These are phyloP conservation scores for Gastracanthus pulcherrimus DNA, from an alignment of 2,888 invertebrate species.

Conservation along the genomic window DNA sequence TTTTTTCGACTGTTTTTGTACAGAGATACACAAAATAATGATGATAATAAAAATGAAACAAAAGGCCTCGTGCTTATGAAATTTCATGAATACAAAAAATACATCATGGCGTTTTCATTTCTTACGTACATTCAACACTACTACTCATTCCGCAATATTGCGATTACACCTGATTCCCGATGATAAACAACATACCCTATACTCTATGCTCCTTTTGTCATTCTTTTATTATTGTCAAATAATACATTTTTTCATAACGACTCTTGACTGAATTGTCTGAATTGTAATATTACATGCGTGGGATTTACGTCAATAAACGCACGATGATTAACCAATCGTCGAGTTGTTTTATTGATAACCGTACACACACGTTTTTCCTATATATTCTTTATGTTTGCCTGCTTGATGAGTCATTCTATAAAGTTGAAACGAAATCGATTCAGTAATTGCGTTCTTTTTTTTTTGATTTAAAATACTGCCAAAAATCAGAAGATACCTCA, in stretches of 20 bases:
- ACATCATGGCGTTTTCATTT: slow-evolving; percentile 51
- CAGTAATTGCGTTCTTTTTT: not conserved
- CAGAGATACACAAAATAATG: slow-evolving; percentile 74
- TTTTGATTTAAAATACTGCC: not conserved
- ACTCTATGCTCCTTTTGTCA: not conserved
- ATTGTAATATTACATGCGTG: slow-evolving; percentile 39
- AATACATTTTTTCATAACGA: slow-evolving; percentile 4
- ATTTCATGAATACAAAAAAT: slow-evolving; percentile 75
- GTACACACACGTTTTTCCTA: not conserved
- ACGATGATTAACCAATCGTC: slow-evolving; percentile 51
- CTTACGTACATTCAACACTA: slow-evolving; percentile 9
- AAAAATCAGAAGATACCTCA: not conserved
- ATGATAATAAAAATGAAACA: slow-evolving; percentile 66
- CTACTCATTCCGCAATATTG: slow-evolving; percentile 12
- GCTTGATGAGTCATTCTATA: not conserved
- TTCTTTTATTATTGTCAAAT: not conserved
- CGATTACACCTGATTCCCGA: not conserved
- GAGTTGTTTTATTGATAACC: slow-evolving; percentile 49
- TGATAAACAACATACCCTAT: not conserved
- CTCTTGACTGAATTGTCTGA: slow-evolving; percentile 19
- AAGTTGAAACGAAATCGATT: not conserved
- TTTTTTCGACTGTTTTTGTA: slow-evolving; percentile 77
- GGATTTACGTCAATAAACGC: slow-evolving; percentile 51
- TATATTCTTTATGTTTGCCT: not conserved
- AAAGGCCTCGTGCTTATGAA: slow-evolving; percentile 77